Conservation (phyloP, 2,797 vertebrate genomes). For the Pseudopleuronectes americanus region DNA sequence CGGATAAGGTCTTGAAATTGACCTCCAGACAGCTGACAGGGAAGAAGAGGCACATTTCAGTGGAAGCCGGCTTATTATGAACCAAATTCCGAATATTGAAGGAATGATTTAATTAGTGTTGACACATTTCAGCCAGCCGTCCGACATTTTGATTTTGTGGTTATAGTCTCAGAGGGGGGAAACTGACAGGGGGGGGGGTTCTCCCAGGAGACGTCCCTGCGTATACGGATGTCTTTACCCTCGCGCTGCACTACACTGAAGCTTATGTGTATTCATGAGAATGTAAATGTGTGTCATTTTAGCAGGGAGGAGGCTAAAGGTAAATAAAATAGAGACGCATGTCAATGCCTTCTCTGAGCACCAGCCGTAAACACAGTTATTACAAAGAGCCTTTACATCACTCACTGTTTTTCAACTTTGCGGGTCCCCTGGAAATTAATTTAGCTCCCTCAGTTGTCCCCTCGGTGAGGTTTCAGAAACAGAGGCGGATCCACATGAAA, state of each 20-base stretch:
- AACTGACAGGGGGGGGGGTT: constrained; percentile 25
- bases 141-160: constrained; percentile 38
- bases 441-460: constrained; percentile 71
- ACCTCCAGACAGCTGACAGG: constrained; percentile 33
- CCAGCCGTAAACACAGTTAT: constrained; percentile 43
- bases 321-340: constrained; percentile 48
- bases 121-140: constrained; percentile 42
- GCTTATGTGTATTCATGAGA: constrained; percentile 65
- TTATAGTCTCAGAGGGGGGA: constrained; percentile 24
- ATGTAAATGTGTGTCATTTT: constrained; percentile 60
- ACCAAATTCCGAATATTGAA: constrained; percentile 9
- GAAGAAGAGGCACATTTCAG: constrained; percentile 7
- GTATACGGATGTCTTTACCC: constrained; percentile 43
- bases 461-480: constrained; percentile 63
- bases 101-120: constrained; percentile 41
- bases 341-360: constrained; percentile 26
- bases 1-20: constrained; percentile 18
- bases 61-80: constrained; percentile 19
- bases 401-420: constrained; percentile 64
- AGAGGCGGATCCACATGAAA: constrained; percentile 66
- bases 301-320: constrained; percentile 46
- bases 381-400: constrained; percentile 61
- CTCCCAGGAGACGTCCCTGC: constrained; percentile 39
- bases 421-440: constrained; percentile 80
- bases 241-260: constrained; percentile 34